A percentile compares a stretch with the other conserved stretches of the same genome.
These are phyloP conservation scores for Oostethus manadensis DNA, from an alignment of 2,113 vertebrate genomes.

Conservation along the genomic window DNA sequence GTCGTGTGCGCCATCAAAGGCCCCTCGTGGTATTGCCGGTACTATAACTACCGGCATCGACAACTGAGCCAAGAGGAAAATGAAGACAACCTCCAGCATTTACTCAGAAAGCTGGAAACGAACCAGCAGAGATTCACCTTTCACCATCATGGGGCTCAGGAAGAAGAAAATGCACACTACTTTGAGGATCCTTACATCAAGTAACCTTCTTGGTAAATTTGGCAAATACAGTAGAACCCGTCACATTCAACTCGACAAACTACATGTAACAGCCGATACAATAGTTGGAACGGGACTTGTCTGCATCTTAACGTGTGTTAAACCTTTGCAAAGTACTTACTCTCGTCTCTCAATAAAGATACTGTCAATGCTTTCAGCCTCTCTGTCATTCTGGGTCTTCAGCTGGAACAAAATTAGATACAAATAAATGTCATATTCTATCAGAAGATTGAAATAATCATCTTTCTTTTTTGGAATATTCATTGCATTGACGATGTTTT, in stretches of 20 bases:
- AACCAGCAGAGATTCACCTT: conserved; percentile 49
- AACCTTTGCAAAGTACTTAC: conserved; percentile 73
- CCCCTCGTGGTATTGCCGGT: conserved; percentile 78
- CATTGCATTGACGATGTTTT: not conserved
- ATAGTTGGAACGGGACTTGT: no score
- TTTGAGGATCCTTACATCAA: conserved; percentile 84
- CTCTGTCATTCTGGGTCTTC: conserved; percentile 87
- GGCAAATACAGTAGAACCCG: not conserved
- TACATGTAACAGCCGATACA: no score
- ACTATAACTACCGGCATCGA: conserved; percentile 81
- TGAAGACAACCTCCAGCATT: conserved; percentile 35
- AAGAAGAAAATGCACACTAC: conserved; percentile 78
- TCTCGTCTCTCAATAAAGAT: conserved; percentile 90
- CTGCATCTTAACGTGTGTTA: not conserved
- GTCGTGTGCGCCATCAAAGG: conserved; percentile 80
- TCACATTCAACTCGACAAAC: no score
- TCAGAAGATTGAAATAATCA: not conserved
- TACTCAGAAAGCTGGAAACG: conserved; percentile 43
- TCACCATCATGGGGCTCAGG: conserved; percentile 30
- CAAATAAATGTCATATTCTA: not conserved
- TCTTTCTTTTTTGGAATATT: not conserved
- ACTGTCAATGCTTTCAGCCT: conserved; percentile 82
- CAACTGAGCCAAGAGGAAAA: conserved; percentile 73
- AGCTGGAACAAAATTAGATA: conserved; percentile 63
- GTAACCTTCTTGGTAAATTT: no score